Evolutionary conservation across 92 coral and sea anemone genomes (phyloP).

Genomic region (Epizoanthus stellaris): DNA sequence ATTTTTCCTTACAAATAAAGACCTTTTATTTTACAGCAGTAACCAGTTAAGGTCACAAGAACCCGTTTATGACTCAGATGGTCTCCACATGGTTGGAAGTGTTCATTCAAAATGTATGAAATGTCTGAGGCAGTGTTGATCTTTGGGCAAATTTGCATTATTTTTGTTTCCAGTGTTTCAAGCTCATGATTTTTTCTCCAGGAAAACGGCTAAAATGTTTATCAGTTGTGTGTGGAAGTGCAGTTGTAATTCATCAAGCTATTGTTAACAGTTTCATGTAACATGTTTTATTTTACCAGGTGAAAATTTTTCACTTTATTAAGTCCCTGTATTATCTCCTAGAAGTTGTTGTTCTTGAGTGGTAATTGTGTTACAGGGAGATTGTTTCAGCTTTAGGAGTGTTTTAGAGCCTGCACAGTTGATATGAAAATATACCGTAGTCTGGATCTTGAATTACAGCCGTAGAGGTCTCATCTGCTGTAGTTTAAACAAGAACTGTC

Average conservation of each 20-base stretch:
- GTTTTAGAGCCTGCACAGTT: slow-evolving; percentile 12
- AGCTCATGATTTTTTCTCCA: neutral
- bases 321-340: slow-evolving; percentile 38
- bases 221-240: slow-evolving; percentile 8
- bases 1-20: slow-evolving; percentile 23
- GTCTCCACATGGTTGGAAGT: slow-evolving; percentile 55
- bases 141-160: slow-evolving; percentile 35
- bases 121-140: slow-evolving; percentile 40
- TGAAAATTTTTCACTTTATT: slow-evolving; percentile 46
- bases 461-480: slow-evolving; percentile 20
- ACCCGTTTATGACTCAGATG: slow-evolving; percentile 58
- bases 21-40: slow-evolving; percentile 39
- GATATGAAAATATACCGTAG: neutral
- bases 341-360: slow-evolving; percentile 44
- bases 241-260: slow-evolving; percentile 32
- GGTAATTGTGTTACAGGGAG: slow-evolving; percentile 62
- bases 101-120: slow-evolving; percentile 46
- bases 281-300: slow-evolving; percentile 53
- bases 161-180: neutral
- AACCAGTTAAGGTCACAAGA: slow-evolving; percentile 27
- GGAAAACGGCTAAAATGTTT: slow-evolving; percentile 21
- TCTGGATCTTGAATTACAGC: neutral
- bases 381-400: slow-evolving; percentile 57
- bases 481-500: slow-evolving; percentile 14
- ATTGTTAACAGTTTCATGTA: slow-evolving; percentile 36